Evolutionary conservation across 2,113 vertebrate genomes (phyloP).

Genomic region (Ellobius talpinus): DNA sequence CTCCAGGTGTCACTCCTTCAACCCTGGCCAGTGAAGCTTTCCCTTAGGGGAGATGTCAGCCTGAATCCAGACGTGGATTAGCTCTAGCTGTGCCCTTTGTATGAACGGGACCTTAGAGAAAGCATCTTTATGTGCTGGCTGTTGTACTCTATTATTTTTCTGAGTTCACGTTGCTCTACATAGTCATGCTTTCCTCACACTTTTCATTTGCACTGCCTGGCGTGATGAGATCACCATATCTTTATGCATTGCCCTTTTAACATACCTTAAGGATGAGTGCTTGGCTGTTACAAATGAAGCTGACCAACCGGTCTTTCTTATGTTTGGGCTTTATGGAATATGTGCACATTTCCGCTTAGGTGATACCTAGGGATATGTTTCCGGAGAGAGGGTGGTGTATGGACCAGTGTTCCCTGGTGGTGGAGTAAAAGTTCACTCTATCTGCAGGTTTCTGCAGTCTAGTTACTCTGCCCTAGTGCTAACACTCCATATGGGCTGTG

Average conservation of each 20-base stretch:
- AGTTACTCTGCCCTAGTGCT: background rate
- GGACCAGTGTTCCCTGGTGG: background rate
- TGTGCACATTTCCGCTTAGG: background rate
- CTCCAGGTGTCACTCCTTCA: background rate
- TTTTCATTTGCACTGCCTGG: background rate
- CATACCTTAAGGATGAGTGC: background rate
- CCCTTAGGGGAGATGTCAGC: background rate
- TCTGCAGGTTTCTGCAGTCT: background rate
- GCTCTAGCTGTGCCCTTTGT: background rate
- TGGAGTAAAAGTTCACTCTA: background rate
- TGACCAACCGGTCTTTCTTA: background rate
- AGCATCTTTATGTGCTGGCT: too few species aligned
- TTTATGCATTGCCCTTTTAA: too few species aligned
- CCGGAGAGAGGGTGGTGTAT: background rate
- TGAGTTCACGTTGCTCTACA: background rate
- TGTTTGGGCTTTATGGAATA: background rate
- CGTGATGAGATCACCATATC: background rate
- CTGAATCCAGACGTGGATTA: background rate
- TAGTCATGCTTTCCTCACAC: too few species aligned
- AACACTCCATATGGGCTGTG: too few species aligned
- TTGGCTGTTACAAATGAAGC: too few species aligned
- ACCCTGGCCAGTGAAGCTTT: background rate
- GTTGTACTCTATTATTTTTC: background rate
- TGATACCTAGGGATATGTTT: too few species aligned
- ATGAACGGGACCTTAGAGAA: background rate